Percentiles rank a stretch among this genome's conserved stretches.
phyloP scores from a whole-genome alignment of 2,113 vertebrate genomes.

The Rhineura floridana region DNA sequence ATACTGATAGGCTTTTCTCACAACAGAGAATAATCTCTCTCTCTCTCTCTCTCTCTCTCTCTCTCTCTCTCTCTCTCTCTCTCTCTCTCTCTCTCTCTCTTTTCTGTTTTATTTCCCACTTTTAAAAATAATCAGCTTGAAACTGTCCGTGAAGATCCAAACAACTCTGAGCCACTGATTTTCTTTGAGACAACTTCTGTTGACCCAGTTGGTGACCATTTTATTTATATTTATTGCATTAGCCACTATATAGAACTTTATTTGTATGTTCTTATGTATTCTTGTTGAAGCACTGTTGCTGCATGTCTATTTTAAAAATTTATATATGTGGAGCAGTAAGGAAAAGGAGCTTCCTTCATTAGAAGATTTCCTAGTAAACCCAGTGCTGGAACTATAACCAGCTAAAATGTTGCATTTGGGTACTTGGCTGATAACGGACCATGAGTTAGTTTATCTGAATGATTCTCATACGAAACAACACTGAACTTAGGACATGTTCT shows the following conservation, averaged over 20 bases:
- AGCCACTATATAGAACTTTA: neutral
- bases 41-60: neutral
- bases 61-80: neutral
- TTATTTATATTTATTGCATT: neutral
- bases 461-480: neutral
- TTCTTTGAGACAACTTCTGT: slow-evolving; percentile 41
- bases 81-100: neutral
- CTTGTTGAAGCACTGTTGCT: neutral
- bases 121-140: slow-evolving; percentile 40
- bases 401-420: neutral
- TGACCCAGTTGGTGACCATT: slow-evolving; percentile 40
- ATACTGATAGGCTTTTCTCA: neutral
- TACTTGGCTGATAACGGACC: neutral
- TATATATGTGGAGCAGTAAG: too few species aligned
- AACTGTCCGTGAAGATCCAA: slow-evolving; percentile 45
- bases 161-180: slow-evolving; percentile 43
- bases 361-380: neutral
- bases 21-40: neutral
- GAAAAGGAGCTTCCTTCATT: neutral
- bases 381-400: neutral
- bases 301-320: neutral
- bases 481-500: neutral
- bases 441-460: neutral
- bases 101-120: neutral
- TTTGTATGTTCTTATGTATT: neutral